Evolutionary conservation across 1,140 invertebrate genomes (phyloP).

Genomic region (Drosophila cardini): DNA sequence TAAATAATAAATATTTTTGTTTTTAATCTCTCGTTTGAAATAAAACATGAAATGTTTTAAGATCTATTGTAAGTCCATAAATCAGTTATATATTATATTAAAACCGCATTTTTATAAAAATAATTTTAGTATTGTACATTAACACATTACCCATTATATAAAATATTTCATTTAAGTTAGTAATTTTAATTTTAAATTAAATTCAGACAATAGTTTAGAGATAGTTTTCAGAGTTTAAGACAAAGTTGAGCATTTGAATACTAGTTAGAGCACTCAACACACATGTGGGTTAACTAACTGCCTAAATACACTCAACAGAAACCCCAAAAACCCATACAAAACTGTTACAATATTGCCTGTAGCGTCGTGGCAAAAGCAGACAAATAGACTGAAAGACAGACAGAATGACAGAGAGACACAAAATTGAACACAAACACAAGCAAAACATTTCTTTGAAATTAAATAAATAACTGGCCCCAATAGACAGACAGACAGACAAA

Average conservation of each 20-base stretch:
- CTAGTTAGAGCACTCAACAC: not conserved
- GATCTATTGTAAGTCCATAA: no score
- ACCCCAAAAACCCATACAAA: constrained; percentile 38
- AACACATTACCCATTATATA: no score
- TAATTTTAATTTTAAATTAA: no score
- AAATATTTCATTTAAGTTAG: no score
- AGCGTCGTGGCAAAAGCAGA: constrained; percentile 36
- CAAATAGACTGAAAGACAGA: constrained; percentile 23
- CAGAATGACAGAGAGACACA: constrained; percentile 1
- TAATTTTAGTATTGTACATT: no score
- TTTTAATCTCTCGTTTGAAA: not conserved
- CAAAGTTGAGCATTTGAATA: not conserved
- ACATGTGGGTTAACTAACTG: constrained; percentile 47
- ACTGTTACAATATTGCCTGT: constrained; percentile 45
- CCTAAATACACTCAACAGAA: constrained; percentile 24
- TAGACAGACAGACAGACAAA: not conserved
- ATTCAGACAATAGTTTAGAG: no score
- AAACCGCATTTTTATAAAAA: no score
- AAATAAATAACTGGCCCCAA: constrained; percentile 64
- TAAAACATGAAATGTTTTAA: no score
- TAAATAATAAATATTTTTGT: no score
- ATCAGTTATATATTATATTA: no score
- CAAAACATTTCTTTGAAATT: constrained; percentile 70
- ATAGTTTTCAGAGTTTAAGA: not conserved
- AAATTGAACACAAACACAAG: constrained; percentile 46